phyloP scores from a whole-genome alignment of 2,797 vertebrate genomes.

The Momotus momota region DNA sequence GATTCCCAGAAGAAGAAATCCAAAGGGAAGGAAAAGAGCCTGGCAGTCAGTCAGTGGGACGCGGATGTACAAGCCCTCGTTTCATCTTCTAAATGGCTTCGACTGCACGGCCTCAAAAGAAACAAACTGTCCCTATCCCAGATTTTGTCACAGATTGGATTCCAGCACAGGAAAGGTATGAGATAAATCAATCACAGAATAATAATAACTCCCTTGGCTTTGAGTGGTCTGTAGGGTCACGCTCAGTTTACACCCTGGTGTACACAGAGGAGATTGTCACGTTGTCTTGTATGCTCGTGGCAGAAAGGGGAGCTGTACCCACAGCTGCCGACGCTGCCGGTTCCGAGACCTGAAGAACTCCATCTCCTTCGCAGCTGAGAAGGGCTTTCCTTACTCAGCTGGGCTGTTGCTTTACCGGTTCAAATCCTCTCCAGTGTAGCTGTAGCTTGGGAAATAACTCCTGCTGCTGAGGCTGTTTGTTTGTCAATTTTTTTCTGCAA shows the following conservation, averaged over 20 bases:
- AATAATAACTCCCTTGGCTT: not conserved
- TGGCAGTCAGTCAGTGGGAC: not conserved
- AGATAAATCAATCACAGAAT: not conserved
- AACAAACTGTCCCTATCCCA: slow-evolving; percentile 79
- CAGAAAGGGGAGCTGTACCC: not conserved
- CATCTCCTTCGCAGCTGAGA: not conserved
- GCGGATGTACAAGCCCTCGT: slow-evolving; percentile 65
- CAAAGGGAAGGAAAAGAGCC: not conserved
- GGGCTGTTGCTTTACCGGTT: not conserved
- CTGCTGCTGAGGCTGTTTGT: not conserved
- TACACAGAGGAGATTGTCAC: not conserved
- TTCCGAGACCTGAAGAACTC: not conserved
- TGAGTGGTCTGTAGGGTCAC: not conserved
- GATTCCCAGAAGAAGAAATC: not conserved
- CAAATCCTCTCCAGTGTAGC: not conserved
- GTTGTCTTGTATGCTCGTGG: not conserved
- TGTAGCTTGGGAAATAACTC: not conserved
- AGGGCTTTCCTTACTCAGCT: not conserved
- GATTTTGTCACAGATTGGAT: slow-evolving; percentile 82
- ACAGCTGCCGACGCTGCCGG: not conserved
- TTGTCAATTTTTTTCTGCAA: not conserved
- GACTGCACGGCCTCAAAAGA: slow-evolving; percentile 79
- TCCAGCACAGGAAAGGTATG: slow-evolving; percentile 83
- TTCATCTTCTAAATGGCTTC: slow-evolving; percentile 83
- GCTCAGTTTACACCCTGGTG: not conserved